Percentiles rank a stretch among this genome's conserved stretches.
Conservation (phyloP, 23 tunicate genomes). For the Pegea sp. region DNA sequence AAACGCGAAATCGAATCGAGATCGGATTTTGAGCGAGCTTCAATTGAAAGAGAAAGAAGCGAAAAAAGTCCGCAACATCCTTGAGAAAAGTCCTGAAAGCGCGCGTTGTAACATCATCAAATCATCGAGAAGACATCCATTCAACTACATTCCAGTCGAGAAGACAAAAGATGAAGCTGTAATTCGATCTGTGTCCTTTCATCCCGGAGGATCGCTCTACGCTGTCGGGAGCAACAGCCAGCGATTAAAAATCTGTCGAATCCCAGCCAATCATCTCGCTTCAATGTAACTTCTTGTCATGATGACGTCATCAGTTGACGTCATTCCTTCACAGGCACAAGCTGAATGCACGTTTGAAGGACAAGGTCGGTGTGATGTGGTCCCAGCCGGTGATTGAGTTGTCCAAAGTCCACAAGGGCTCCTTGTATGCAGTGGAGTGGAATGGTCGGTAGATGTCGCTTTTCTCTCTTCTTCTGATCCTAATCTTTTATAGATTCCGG, state of each 20-base stretch:
- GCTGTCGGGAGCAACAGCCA: not conserved
- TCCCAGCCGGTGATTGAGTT: not conserved
- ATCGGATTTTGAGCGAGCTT: slow-evolving; percentile 5
- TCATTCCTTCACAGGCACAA: not conserved
- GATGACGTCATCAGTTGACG: not conserved
- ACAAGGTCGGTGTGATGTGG: not conserved
- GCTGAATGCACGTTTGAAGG: not conserved
- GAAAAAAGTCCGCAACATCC: slow-evolving; percentile 1
- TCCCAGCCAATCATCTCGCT: not conserved
- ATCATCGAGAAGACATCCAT: not conserved
- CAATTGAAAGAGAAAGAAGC: slow-evolving; percentile 8
- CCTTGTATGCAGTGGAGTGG: not conserved
- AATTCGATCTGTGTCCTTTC: not conserved
- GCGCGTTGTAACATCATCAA: not conserved
- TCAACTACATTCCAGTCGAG: slow-evolving; percentile 1
- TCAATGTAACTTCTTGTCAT: not conserved
- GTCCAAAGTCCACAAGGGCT: not conserved
- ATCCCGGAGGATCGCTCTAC: not conserved
- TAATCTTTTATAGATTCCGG: too few relatives aligned
- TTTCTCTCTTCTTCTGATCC: too few relatives aligned
- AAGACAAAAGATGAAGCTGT: not conserved
- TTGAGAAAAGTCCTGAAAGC: not conserved
- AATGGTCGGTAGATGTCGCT: too few relatives aligned
- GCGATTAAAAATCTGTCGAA: not conserved
- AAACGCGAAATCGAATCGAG: slow-evolving; percentile 3